Evolutionary conservation across 2,113 vertebrate genomes (phyloP), one percentile per base, ranked within the genome.

Genomic region (Noturus placidus): DNA sequence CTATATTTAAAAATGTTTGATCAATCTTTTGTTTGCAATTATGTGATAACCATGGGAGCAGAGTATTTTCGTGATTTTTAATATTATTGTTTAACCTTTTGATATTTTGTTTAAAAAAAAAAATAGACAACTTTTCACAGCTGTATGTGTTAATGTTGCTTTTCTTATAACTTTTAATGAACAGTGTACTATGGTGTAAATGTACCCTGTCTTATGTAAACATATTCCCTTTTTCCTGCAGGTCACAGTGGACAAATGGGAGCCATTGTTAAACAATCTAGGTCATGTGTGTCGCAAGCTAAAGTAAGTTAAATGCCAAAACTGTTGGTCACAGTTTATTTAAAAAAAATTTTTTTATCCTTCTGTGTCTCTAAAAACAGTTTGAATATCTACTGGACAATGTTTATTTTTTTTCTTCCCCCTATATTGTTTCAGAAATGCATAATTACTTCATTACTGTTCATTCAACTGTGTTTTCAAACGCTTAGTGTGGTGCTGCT

Each of bases 171-270:
- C 3, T 35, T 35, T 35, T 70, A 6, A 2, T 70, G 17, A 70
- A 35, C 2, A 70, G 33, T 38, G 15, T 42, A 25, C 19, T 13
- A 13, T 25, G 14, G 13, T 52, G 52, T 80, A 57, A 19, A 57
- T 35, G 9, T 59, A 56, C 33, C 1, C 19, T 25, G n/a, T 33
- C 10, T 79, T 35, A 81, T 35, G 10, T 59, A 81, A 35, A 35
- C 22, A 7, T 38, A 57, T 61, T 42, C 57, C 19, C 6, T 1
- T 19, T 86, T n/a, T 50, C 78, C 6, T 88, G 50, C 90, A 99
- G 98, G 97, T 99, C 35, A 99, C 98, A 9, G 98, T 99, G 91
- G 98, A 99, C 93, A 99, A 99, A 90, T 99, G 98, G 98, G 98
- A 99, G 89, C 98, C 98, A 89, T 93, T 99, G 87, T 88, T 99